phyloP scores from a whole-genome alignment of 1,140 invertebrate genomes.

The Lutraria rhynchaena region DNA sequence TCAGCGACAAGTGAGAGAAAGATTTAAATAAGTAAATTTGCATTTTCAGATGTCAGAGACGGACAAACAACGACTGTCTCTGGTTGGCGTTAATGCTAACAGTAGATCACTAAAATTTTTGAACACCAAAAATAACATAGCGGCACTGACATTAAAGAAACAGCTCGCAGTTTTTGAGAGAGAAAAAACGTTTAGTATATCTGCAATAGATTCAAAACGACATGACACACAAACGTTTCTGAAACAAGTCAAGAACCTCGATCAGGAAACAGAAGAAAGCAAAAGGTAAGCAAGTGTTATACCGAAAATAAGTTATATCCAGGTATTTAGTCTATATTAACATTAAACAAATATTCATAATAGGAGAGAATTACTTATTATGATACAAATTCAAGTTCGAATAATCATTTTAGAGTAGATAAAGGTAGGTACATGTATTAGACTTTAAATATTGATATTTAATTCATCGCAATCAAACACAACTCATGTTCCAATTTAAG shows the following conservation, averaged over 20 bases:
- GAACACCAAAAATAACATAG: constrained; percentile 56
- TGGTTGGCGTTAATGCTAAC: constrained; percentile 38
- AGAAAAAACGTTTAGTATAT: constrained; percentile 16
- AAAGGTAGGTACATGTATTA: too few species aligned
- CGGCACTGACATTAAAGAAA: constrained; percentile 37
- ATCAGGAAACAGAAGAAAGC: constrained; percentile 30
- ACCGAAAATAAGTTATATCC: too few species aligned
- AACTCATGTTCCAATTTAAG: too few species aligned
- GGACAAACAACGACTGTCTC: constrained; percentile 8
- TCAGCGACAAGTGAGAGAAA: too few species aligned
- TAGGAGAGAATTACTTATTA: too few species aligned
- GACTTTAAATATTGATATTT: too few species aligned
- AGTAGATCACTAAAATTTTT: constrained; percentile 45
- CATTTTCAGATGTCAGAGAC: constrained; percentile 45
- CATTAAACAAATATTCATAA: too few species aligned
- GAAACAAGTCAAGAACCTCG: constrained; percentile 33
- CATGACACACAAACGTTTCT: constrained; percentile 32
- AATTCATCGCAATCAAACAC: too few species aligned
- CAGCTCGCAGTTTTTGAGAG: constrained; percentile 13
- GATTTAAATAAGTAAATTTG: too few species aligned
- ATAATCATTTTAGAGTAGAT: too few species aligned
- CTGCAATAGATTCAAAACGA: constrained; percentile 8
- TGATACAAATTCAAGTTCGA: too few species aligned
- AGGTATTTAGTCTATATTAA: too few species aligned
- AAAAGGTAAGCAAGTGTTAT: constrained; percentile 25